These are phyloP conservation scores for Hybognathus amarus DNA, from an alignment of 2,797 vertebrate species.

Conservation along the genomic window DNA sequence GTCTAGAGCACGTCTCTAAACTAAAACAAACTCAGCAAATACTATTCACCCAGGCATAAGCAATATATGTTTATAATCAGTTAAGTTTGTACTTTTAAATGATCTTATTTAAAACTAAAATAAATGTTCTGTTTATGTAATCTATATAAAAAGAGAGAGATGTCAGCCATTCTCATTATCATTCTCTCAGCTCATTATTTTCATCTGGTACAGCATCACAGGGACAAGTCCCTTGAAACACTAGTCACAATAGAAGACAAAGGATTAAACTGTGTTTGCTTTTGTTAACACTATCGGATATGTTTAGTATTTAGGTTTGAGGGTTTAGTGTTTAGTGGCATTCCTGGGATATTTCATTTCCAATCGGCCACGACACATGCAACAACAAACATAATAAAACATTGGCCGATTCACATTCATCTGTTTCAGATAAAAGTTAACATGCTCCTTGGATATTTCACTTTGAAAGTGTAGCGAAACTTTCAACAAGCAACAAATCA, in stretches of 20 bases:
- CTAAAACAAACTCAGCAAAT: too few relatives aligned
- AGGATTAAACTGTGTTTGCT: neutral
- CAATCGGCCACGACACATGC: neutral
- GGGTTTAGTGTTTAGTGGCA: neutral
- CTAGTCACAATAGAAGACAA: neutral
- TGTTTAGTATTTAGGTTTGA: neutral
- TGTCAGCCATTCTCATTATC: too few relatives aligned
- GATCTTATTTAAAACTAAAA: too few relatives aligned
- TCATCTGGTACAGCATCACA: neutral
- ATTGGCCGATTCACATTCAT: neutral
- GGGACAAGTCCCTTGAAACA: neutral
- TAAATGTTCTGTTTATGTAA: too few relatives aligned
- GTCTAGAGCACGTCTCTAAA: too few relatives aligned
- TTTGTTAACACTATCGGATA: neutral
- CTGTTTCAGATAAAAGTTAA: neutral
- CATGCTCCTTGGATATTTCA: neutral
- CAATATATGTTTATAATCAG: too few relatives aligned
- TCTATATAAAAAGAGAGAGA: too few relatives aligned
- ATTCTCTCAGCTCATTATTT: too few relatives aligned
- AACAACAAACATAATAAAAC: neutral
- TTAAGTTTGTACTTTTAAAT: too few relatives aligned
- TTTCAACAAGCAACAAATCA: neutral
- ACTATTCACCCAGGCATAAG: too few relatives aligned
- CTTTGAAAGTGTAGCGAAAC: neutral
- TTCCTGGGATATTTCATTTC: neutral